These are phyloP conservation scores for Drosophila stalkeri DNA, from an alignment of 2,888 invertebrate genomes.

Conservation along the genomic window DNA sequence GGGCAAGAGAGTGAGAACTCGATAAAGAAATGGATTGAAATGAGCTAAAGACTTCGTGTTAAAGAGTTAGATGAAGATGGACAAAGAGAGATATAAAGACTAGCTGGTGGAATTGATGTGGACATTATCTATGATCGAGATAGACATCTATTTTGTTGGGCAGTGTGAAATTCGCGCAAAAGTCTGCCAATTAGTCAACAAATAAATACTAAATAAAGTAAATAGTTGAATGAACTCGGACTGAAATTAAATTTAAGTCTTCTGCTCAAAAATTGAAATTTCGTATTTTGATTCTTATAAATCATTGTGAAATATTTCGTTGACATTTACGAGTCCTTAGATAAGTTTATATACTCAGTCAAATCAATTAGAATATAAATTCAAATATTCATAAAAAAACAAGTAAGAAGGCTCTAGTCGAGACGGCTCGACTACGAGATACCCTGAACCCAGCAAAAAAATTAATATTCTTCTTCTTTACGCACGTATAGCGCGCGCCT, in stretches of 20 bases:
- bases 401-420: no score
- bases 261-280: background rate
- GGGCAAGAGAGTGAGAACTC: background rate
- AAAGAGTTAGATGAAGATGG: no score
- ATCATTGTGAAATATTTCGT: background rate
- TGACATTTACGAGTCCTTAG: conserved; percentile 18
- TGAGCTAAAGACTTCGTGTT: background rate
- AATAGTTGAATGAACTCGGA: conserved; percentile 6
- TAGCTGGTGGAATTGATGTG: no score
- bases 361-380: conserved; percentile 6
- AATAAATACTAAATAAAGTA: background rate
- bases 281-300: background rate
- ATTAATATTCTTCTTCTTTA: no score
- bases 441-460: no score
- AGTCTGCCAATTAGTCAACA: background rate
- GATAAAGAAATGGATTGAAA: background rate
- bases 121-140: no score
- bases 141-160: background rate
- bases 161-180: background rate
- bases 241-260: background rate
- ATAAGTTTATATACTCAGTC: conserved; percentile 7
- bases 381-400: background rate
- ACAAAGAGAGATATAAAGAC: background rate
- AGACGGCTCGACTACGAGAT: no score
- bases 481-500: no score